Evolutionary conservation across 1,140 invertebrate species (phyloP).

Genomic region (Teleogryllus occipitalis): DNA sequence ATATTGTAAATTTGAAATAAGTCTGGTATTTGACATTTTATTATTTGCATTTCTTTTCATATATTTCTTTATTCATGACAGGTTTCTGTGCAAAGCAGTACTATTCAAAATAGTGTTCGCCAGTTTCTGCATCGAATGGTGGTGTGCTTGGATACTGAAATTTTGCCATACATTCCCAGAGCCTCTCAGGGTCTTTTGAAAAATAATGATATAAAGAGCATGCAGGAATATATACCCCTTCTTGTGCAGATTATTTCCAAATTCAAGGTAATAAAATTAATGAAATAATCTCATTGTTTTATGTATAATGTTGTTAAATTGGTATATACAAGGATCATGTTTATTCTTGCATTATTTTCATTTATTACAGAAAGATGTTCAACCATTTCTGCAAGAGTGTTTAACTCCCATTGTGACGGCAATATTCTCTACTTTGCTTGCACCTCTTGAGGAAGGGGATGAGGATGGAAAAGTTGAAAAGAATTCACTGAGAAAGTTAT

Average conservation of each 20-base stretch:
- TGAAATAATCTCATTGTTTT: background rate
- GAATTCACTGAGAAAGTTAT: constrained; percentile 43
- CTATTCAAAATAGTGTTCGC: constrained; percentile 39
- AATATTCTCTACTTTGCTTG: constrained; percentile 39
- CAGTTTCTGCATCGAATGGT: constrained; percentile 53
- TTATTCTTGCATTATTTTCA: background rate
- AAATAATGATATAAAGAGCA: constrained; percentile 38
- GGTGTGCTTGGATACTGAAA: constrained; percentile 48
- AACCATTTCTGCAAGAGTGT: constrained; percentile 44
- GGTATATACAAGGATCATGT: background rate
- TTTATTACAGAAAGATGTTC: constrained; percentile 43
- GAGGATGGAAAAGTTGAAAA: constrained; percentile 41
- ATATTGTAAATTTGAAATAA: background rate
- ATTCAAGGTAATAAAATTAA: constrained; percentile 41
- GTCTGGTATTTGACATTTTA: background rate
- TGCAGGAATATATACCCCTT: constrained; percentile 51
- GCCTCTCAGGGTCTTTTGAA: constrained; percentile 44
- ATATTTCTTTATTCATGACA: background rate
- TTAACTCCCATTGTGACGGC: constrained; percentile 45
- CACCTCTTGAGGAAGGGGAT: constrained; percentile 41
- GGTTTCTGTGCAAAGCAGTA: constrained; percentile 23
- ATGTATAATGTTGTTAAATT: background rate
- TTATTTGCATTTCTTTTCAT: background rate
- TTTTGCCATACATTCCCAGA: constrained; percentile 46
- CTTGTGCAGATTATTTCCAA: constrained; percentile 52